Conservation (phyloP, 2,113 vertebrate genomes). For the Condylura cristata region DNA sequence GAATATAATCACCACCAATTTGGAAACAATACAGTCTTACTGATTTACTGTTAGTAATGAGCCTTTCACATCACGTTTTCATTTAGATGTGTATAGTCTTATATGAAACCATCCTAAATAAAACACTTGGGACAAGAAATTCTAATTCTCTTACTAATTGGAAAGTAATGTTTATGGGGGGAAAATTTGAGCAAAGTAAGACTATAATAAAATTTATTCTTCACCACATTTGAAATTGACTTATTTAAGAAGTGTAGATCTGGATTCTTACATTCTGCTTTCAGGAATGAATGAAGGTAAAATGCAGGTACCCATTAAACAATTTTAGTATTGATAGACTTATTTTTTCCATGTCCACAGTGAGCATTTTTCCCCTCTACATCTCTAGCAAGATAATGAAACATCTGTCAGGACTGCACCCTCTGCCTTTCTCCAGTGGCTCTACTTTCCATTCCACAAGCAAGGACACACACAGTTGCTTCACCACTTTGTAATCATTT, state of each 20-base stretch:
- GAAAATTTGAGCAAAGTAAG: conserved; percentile 1
- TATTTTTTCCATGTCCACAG: background rate
- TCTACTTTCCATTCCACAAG: background rate
- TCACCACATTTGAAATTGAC: background rate
- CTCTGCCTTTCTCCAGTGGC: background rate
- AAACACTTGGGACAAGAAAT: conserved; percentile 21
- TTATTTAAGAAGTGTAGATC: conserved; percentile 32
- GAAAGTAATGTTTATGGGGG: background rate
- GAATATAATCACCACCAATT: background rate
- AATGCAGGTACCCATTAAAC: conserved; percentile 1
- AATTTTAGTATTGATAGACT: background rate
- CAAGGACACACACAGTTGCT: background rate
- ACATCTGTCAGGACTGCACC: background rate
- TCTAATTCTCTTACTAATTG: conserved; percentile 11
- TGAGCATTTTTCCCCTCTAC: background rate
- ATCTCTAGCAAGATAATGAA: background rate
- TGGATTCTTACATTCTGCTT: conserved; percentile 32
- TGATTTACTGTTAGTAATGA: conserved; percentile 21
- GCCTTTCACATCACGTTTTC: conserved; percentile 7
- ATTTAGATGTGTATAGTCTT: conserved; percentile 17
- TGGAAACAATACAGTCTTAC: background rate
- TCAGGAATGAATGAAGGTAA: background rate
- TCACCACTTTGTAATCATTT: conserved; percentile 18
- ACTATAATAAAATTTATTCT: conserved; percentile 11
- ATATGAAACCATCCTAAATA: background rate